Base-by-base conservation (phyloP, 2,113 vertebrate species). In the Mastomys coucha region DNA sequence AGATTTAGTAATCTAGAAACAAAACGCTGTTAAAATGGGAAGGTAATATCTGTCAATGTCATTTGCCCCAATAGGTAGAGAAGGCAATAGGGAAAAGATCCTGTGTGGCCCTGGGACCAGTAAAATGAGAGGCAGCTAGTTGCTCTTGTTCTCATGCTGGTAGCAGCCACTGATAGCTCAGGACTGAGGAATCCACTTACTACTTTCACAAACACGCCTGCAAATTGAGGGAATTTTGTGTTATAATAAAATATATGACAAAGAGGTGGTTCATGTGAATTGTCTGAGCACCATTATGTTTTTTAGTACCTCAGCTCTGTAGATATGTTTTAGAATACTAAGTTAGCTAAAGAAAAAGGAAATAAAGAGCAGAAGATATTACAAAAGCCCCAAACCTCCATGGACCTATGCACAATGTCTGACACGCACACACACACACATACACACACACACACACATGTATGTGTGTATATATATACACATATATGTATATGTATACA, bases 211-310 rank as follows among this genome's bases (percentile, higher is more conserved):
- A 95, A 76, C 85, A 60, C 77, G 80, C 26, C 53, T 93, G 17
- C 75, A 96, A 97, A 88, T 33, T 70, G 58, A 95, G 76, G 63
- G 36, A 42, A 76, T 24, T 96, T 89, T 45, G 45, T 88, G 31
- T 93, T 90, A 85, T 49, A 17, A 90, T 36, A 88, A 95, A 95
- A 92, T 94, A 58, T 70, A 65, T 20, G 89, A 11, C 28, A 72
- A 88, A 88, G 45, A 92, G 24, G 3, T 90, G 42, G 42, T 45
- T 93, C 31, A 88, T 39, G 72, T 88, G 65, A 95, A 31, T 91
- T 78, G 24, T 85, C 26, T 88, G 39, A 82, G 39, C 19, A 88
- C 42, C 33, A 13, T n/a, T 28, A 33, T 31, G 69, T 89, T 70
- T 56, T 89, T 75, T 1, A 42, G 63, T 91, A 56, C 28, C 22